Evolutionary conservation across 1,140 invertebrate genomes (phyloP), one percentile per base, ranked within the genome.

Genomic region (Penaeus vannamei): DNA sequence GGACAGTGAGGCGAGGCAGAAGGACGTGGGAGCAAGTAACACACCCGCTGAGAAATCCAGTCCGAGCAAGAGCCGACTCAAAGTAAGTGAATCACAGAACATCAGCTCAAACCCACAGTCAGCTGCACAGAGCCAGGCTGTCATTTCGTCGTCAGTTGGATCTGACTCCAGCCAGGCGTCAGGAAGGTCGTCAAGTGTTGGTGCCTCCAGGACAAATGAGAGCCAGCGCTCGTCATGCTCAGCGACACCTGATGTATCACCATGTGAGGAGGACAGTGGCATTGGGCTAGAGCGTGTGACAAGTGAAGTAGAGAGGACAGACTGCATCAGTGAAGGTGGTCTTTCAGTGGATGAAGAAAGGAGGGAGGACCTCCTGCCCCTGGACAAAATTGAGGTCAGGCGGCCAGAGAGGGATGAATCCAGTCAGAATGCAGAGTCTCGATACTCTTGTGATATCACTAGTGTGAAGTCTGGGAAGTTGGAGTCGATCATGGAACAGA

Each of bases 381-480:
- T 95, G 72, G 96, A 96, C 92, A 96, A 96, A 92, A 96, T 96
- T 92, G 96, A 95, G 26, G 69, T 89, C 69, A 82, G 53, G 79
- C 86, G 84, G 7, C 69, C 20, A 26, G 84, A 87, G 26, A 82
- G 36, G 42, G 86, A 87, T 5, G 86, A 87, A 23, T 29, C 42
- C 23, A 66, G 46, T 32, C 36, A 61, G 46, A 87, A 64, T 36
- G 76, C 29, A 66, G 87, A 89, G 4, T 77, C 61, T 1, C 87
- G 87, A 26, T 89, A 79, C 42, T 53, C 32, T 0, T 60, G 81
- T 64, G 87, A 84, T 64, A 59, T 69, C 3, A 64, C 53, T 42
- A 53, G 69, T 29, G 83, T 84, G 59, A 89, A 89, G 46, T 77
- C 81, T 66, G 59, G 87, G 61, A 89, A 89, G 79, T 80, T 89